Conservation (phyloP, 1,140 invertebrate species). For the Zophobas morio region DNA sequence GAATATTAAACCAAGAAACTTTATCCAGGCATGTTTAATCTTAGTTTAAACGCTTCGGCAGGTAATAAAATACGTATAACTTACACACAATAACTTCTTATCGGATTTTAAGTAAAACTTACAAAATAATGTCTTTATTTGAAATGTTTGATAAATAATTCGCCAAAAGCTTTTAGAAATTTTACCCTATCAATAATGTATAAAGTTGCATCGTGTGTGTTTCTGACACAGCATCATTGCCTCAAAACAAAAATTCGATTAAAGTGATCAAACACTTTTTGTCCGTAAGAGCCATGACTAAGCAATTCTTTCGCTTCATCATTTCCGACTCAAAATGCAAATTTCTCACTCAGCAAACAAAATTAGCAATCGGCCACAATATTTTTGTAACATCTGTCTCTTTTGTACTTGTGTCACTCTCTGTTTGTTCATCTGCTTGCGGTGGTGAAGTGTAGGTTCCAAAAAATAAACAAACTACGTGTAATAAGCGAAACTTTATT, state of each 20-base stretch:
- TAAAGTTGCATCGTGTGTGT: neutral
- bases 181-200: no score
- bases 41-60: no score
- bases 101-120: no score
- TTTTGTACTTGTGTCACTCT: slow-evolving; percentile 30
- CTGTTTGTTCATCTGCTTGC: slow-evolving; percentile 22
- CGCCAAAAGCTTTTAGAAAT: no score
- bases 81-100: no score
- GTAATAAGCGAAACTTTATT: slow-evolving; percentile 13
- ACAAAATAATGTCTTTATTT: no score
- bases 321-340: slow-evolving; percentile 39
- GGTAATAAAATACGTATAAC: no score
- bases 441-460: neutral
- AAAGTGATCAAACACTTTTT: slow-evolving; percentile 28
- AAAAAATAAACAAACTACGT: slow-evolving; percentile 13
- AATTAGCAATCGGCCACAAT: slow-evolving; percentile 23
- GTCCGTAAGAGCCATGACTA: neutral
- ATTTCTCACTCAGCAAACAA: slow-evolving; percentile 21
- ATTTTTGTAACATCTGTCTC: slow-evolving; percentile 21
- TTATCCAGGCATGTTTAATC: no score
- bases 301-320: slow-evolving; percentile 28
- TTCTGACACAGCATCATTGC: neutral
- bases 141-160: no score
- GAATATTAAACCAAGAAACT: no score
- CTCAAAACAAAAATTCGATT: slow-evolving; percentile 12